Evolutionary conservation across 2,113 vertebrate species (phyloP).

Genomic region (Zapus hudsonius): DNA sequence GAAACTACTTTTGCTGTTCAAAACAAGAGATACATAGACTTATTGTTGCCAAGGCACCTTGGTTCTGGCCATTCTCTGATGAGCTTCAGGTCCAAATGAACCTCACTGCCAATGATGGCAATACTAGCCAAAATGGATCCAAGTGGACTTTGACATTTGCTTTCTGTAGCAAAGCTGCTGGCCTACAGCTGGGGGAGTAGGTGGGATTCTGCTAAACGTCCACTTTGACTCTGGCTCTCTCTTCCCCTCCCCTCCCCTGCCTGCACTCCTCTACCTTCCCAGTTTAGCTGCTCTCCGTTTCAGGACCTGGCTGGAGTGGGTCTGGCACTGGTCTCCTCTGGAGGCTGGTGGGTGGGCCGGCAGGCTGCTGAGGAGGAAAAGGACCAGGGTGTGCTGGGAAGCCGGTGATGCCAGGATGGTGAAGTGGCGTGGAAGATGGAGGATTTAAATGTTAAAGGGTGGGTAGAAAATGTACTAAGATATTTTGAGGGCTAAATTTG

Average conservation of each 20-base stretch:
- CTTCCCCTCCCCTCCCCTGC: background rate
- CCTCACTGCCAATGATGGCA: no score
- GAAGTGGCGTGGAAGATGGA: conserved; percentile 47
- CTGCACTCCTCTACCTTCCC: background rate
- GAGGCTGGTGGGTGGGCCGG: background rate
- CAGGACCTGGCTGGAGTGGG: background rate
- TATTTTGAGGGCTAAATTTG: conserved; percentile 78
- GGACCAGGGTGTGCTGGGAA: background rate
- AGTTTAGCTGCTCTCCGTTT: background rate
- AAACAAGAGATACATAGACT: background rate
- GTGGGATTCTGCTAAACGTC: background rate
- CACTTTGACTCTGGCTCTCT: background rate
- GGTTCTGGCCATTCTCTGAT: background rate
- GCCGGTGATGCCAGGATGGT: conserved; percentile 45
- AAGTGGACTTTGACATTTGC: background rate
- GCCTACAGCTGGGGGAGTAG: background rate
- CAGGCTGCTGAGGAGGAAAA: conserved; percentile 8
- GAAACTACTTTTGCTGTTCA: background rate
- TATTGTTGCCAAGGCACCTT: background rate
- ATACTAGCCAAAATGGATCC: accelerated
- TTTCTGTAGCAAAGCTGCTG: background rate
- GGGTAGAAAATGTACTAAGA: conserved; percentile 78
- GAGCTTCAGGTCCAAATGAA: background rate
- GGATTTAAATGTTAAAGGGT: conserved; percentile 76
- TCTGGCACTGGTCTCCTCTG: background rate